Evolutionary conservation across 2,113 vertebrate species (phyloP).

Genomic region (Lampris incognitus): DNA sequence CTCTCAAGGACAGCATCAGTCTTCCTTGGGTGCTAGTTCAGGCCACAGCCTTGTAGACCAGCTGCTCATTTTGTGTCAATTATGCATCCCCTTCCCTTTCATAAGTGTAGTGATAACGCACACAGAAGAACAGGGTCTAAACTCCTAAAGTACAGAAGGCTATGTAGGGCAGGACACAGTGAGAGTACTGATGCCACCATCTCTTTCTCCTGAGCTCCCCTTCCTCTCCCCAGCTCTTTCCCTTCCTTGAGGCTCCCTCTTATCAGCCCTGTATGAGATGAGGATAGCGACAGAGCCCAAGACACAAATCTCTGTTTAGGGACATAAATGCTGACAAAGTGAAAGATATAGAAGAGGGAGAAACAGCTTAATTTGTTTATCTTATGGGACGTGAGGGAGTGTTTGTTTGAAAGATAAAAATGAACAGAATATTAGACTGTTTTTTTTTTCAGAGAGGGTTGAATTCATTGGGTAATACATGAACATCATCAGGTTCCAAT

Average conservation of each 20-base stretch:
- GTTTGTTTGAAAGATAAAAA: slow-evolving; percentile 4
- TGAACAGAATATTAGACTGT: background rate
- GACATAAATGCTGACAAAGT: background rate
- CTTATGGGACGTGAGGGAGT: background rate
- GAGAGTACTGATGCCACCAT: slow-evolving; percentile 3
- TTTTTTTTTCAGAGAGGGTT: too few species aligned
- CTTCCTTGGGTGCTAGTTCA: slow-evolving; percentile 56
- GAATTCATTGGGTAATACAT: too few species aligned
- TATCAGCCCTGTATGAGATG: slow-evolving; percentile 3
- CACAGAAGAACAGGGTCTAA: slow-evolving; percentile 30
- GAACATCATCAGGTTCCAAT: too few species aligned
- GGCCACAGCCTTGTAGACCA: slow-evolving; percentile 48
- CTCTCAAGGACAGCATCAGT: slow-evolving; percentile 64
- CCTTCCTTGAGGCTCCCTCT: background rate
- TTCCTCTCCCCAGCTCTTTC: background rate
- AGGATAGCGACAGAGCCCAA: slow-evolving; percentile 1
- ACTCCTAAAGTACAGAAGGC: slow-evolving; percentile 28
- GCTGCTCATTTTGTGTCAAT: slow-evolving; percentile 52
- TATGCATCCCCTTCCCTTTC: slow-evolving; percentile 49
- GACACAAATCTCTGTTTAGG: background rate
- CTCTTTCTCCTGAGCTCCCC: background rate
- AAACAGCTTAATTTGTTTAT: background rate
- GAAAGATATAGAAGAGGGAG: background rate
- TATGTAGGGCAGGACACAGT: slow-evolving; percentile 50
- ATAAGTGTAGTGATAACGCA: slow-evolving; percentile 14